Evolutionary conservation across 2,797 vertebrate genomes (phyloP), one percentile per base, ranked within the genome.

Genomic region (Pterois miles): DNA sequence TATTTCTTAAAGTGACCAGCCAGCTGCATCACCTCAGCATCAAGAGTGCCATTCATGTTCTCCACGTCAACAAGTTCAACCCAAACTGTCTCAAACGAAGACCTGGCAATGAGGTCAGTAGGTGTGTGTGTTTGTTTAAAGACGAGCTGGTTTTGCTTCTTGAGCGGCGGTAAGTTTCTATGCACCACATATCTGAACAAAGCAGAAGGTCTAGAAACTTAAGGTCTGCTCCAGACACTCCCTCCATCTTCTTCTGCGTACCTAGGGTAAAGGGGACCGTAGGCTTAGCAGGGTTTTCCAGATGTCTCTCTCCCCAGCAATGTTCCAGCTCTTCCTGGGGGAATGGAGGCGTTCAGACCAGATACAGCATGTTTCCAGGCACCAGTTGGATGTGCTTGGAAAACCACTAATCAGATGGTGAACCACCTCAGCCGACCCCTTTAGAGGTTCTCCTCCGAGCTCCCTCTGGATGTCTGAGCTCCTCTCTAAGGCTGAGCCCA

Each of bases 11-110:
- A 96, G 98, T 99, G 65, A 98, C 95, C 84, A 99, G 97, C 76
- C 98, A 99, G 88, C 95, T 99, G 65, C 98, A 99, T 88, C 98
- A 99, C 88, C 97, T 99, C 90, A 99, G 98, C 89, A 96, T 99
- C 91, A 99, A 99, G 77, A 98, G 97, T 91, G 98, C 98, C 93
- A 98, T 99, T 80, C 98, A 98, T 0, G 97, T 99, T 65, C 96
- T 99, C 5, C 97, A 98, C 0, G 96, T 97, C 90, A 98, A 98
- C 68, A 90, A 95, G 81, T 99, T 99, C 88, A 96, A 96, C 84
- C 93, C 98, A 0, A 93, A 97, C 95, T 99, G 98, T 85, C 95
- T 99, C 50, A 98, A 96, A 62, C 95, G 98, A 66, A 92, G 98
- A 81, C 98, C 98, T 0, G 90, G 93, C 29, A 96, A 96, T 1